phyloP scores from a whole-genome alignment of 1,140 invertebrate species.

The Psix sp. region DNA sequence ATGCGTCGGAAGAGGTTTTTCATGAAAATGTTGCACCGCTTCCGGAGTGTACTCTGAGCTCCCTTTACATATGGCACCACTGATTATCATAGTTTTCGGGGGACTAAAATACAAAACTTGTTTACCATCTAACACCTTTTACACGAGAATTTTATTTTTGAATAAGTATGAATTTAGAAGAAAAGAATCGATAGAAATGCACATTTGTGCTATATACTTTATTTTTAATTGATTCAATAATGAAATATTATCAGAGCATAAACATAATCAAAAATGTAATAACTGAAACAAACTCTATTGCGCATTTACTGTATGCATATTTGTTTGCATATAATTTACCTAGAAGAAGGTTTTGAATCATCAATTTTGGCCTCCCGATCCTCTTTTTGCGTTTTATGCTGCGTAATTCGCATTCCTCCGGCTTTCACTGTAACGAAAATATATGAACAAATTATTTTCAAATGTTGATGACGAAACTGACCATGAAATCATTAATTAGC shows the following conservation, averaged over 20 bases:
- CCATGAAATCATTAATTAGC: conserved; percentile 17
- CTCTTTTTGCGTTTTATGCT: conserved; percentile 85
- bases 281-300: conserved; percentile 44
- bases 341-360: conserved; percentile 70
- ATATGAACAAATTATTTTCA: neutral
- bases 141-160: neutral
- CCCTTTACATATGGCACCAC: conserved; percentile 87
- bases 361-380: conserved; percentile 80
- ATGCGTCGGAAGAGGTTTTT: conserved; percentile 84
- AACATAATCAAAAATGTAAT: conserved; percentile 2
- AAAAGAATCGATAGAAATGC: too few species aligned
- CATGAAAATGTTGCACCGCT: conserved; percentile 88
- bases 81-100: conserved; percentile 86
- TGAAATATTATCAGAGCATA: too few species aligned
- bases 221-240: too few species aligned
- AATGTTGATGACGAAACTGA: neutral
- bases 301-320: neutral
- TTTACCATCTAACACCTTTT: neutral
- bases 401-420: conserved; percentile 93
- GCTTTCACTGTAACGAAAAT: conserved; percentile 85
- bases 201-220: too few species aligned
- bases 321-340: conserved; percentile 58
- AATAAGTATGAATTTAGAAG: too few species aligned
- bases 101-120: conserved; percentile 75
- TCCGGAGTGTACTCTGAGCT: conserved; percentile 92